These are phyloP conservation scores for Empis livida DNA, from an alignment of 2,888 invertebrate species.

Conservation along the genomic window DNA sequence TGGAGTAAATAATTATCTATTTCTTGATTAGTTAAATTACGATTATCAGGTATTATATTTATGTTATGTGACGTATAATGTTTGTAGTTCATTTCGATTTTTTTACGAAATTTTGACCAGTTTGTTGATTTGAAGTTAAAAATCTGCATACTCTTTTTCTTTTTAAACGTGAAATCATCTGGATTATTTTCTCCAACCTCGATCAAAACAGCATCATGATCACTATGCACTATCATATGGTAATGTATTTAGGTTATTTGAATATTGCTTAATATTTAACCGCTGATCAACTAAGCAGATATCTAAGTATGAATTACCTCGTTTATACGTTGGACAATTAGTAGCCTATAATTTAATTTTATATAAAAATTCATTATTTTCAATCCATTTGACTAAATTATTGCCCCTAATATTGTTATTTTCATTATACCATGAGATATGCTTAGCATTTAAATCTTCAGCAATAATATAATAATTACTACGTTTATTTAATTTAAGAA, in stretches of 20 bases:
- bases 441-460: conserved; percentile 6
- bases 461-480: conserved; percentile 4
- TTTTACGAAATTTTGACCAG: not conserved
- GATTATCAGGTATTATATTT: not conserved
- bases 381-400: conserved; percentile 2
- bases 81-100: not conserved
- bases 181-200: not conserved
- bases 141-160: not conserved
- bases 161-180: not conserved
- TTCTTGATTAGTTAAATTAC: not conserved
- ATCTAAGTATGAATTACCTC: conserved; percentile 1
- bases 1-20: not conserved
- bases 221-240: not conserved
- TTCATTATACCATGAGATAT: conserved; percentile 5
- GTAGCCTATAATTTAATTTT: not conserved
- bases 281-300: not conserved
- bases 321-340: not conserved
- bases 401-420: conserved; percentile 2
- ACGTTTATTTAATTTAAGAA: conserved; percentile 1
- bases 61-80: not conserved
- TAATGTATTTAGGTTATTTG: not conserved
- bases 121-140: not conserved
- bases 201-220: not conserved
- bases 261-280: not conserved
- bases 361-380: not conserved